A percentile compares a stretch with the other conserved stretches of the same genome.
These are phyloP conservation scores for Diplosoma virens DNA, from an alignment of 23 tunicate genomes.

Conservation along the genomic window DNA sequence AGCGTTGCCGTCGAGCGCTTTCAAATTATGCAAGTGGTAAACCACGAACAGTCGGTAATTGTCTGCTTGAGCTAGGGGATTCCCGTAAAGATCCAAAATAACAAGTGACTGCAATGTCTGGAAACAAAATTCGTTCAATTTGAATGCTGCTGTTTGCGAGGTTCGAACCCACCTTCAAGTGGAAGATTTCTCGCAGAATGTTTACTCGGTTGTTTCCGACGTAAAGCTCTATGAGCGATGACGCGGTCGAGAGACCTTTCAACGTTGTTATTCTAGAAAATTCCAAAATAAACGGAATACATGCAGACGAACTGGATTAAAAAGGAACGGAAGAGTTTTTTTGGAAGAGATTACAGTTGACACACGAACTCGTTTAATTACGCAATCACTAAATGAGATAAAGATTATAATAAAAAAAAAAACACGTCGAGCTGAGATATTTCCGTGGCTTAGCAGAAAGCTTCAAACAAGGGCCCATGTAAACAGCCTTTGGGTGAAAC, in stretches of 20 bases:
- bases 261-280: conserved; percentile 59
- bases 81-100: conserved; percentile 84
- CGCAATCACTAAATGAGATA: too few species aligned
- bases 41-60: conserved; percentile 75
- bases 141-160: too few species aligned
- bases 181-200: conserved; percentile 73
- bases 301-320: too few species aligned
- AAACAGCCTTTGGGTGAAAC: too few species aligned
- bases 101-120: conserved; percentile 66
- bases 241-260: conserved; percentile 48
- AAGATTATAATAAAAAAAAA: too few species aligned
- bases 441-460: too few species aligned
- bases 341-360: too few species aligned
- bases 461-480: too few species aligned
- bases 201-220: conserved; percentile 79
- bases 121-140: too few species aligned
- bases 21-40: conserved; percentile 80
- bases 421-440: too few species aligned
- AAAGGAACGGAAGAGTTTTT: too few species aligned
- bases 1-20: conserved; percentile 89
- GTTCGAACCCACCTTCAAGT: conserved; percentile 65
- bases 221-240: conserved; percentile 62
- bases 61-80: conserved; percentile 69
- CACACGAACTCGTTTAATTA: too few species aligned
- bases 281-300: neutral